phyloP scores from a whole-genome alignment of 2,797 vertebrate species.

The Denticeps clupeoides region DNA sequence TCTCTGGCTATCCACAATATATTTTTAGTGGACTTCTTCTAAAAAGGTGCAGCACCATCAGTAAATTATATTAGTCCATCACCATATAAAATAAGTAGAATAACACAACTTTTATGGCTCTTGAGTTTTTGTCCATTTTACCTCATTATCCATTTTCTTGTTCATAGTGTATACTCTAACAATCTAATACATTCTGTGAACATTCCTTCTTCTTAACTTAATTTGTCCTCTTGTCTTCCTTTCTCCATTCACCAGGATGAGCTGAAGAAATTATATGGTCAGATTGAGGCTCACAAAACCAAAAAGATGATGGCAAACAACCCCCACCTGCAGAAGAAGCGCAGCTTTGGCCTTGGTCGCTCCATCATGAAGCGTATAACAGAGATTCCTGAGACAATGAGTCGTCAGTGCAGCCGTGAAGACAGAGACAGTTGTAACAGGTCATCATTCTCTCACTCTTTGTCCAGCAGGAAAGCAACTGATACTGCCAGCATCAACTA shows the following conservation, averaged over 20 bases:
- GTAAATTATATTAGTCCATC: too few species aligned
- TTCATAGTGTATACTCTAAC: slow-evolving; percentile 21
- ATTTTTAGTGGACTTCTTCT: too few species aligned
- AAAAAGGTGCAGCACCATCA: too few species aligned
- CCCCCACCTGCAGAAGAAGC: slow-evolving; percentile 82
- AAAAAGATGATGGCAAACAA: slow-evolving; percentile 83
- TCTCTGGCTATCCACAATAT: too few species aligned
- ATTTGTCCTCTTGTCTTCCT: slow-evolving; percentile 14
- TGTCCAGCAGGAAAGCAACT: slow-evolving; percentile 45
- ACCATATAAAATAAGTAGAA: too few species aligned
- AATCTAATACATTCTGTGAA: slow-evolving; percentile 9
- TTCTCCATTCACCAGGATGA: slow-evolving; percentile 69
- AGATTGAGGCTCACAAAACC: slow-evolving; percentile 81
- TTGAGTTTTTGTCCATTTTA: slow-evolving; percentile 31
- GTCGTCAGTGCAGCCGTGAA: slow-evolving; percentile 62
- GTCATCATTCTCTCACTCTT: slow-evolving; percentile 25
- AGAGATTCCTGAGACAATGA: slow-evolving; percentile 67
- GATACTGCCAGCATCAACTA: slow-evolving; percentile 43
- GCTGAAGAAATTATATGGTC: slow-evolving; percentile 86
- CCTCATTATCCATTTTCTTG: slow-evolving; percentile 15
- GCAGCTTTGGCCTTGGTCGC: slow-evolving; percentile 62
- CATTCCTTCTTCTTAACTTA: slow-evolving; percentile 8
- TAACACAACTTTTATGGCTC: too few species aligned
- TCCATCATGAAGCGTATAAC: slow-evolving; percentile 69
- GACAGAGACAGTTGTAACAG: slow-evolving; percentile 51